These are phyloP conservation scores for Drosophila navojoa DNA, from an alignment of 1,140 invertebrate genomes.

Conservation along the genomic window DNA sequence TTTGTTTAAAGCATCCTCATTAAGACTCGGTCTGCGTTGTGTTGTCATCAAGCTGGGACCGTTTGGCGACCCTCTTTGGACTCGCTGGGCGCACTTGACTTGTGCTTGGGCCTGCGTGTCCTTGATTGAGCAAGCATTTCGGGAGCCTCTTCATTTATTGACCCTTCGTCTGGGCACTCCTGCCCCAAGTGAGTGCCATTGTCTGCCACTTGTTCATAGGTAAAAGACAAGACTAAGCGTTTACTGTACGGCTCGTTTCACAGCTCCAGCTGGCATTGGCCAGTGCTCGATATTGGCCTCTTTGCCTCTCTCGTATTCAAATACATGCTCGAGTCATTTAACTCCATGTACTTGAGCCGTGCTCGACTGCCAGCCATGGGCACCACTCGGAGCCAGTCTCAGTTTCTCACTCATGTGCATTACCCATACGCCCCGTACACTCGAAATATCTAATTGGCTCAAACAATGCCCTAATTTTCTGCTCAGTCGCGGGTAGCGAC, in stretches of 20 bases:
- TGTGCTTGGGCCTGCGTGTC: not conserved
- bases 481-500: slow-evolving; percentile 30
- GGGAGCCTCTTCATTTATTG: slow-evolving; percentile 4
- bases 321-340: no score
- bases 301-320: no score
- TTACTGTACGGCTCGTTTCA: no score
- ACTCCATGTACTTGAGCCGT: no score
- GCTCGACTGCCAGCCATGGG: not conserved
- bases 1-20: slow-evolving; percentile 42
- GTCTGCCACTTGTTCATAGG: not conserved
- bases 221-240: not conserved
- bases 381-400: not conserved
- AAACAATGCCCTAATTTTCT: slow-evolving; percentile 76
- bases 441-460: slow-evolving; percentile 75
- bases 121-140: no score
- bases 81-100: slow-evolving; percentile 8
- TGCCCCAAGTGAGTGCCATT: not conserved
- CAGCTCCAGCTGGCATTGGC: no score
- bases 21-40: slow-evolving; percentile 10
- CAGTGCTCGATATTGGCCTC: no score
- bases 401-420: slow-evolving; percentile 10
- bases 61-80: not conserved
- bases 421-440: slow-evolving; percentile 55
- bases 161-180: not conserved
- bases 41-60: not conserved